These are phyloP conservation scores for Cataglyphis cursor DNA, from an alignment of 2,888 invertebrate genomes.

Conservation along the genomic window DNA sequence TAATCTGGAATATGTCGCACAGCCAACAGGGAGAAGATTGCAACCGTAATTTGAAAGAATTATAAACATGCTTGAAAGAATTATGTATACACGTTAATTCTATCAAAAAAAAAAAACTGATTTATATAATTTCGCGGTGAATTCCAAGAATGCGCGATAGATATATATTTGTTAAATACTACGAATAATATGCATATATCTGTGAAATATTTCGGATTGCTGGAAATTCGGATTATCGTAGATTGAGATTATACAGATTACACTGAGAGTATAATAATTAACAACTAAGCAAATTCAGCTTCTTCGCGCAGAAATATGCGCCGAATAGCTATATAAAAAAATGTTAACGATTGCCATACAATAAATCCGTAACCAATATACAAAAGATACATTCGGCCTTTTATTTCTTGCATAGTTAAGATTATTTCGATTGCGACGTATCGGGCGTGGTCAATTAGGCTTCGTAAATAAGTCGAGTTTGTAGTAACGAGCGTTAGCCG, in stretches of 20 bases:
- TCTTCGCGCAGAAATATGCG: not conserved
- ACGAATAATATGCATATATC: too few species aligned
- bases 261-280: not conserved
- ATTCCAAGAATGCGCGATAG: not conserved
- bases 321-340: not conserved
- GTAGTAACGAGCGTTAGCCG: conserved; percentile 19
- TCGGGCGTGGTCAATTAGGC: conserved; percentile 12
- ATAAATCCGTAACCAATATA: not conserved
- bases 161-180: not conserved
- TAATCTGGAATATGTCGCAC: not conserved
- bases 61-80: not conserved
- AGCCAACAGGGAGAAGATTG: not conserved
- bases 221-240: not conserved
- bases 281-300: not conserved
- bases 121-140: conserved; percentile 33
- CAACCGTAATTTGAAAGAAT: conserved; percentile 18
- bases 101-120: not conserved
- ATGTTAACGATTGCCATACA: not conserved
- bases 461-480: conserved; percentile 29
- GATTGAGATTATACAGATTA: conserved; percentile 5
- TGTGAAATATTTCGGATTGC: not conserved
- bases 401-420: not conserved
- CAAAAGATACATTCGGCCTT: not conserved
- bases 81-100: not conserved
- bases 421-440: not conserved